These are phyloP conservation scores for Spizella passerina DNA, from an alignment of 2,797 vertebrate species.

Conservation along the genomic window DNA sequence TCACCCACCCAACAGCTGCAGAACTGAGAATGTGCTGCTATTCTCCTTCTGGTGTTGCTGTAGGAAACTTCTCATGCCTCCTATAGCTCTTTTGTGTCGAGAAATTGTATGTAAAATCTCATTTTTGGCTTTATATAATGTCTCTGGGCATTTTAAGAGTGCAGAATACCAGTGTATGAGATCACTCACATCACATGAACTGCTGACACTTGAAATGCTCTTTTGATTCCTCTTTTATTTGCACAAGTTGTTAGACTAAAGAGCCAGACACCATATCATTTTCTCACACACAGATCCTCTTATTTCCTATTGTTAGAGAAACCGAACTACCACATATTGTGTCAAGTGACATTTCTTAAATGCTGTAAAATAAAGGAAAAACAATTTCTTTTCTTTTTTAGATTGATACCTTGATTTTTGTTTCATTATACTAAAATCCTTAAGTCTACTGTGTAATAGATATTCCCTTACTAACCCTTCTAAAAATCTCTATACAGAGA, in stretches of 20 bases:
- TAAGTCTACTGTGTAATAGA: not conserved
- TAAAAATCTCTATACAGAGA: not conserved
- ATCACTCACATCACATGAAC: not conserved
- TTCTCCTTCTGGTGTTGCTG: not conserved
- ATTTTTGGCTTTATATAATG: not conserved
- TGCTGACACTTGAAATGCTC: constrained; percentile 25
- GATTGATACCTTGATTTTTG: not conserved
- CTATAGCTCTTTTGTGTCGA: not conserved
- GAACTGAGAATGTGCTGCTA: rapidly evolving
- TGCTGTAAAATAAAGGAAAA: not conserved
- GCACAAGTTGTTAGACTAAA: not conserved
- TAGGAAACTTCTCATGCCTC: not conserved
- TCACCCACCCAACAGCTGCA: not conserved
- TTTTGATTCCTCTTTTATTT: constrained; percentile 14
- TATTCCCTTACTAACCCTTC: not conserved
- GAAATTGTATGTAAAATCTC: not conserved
- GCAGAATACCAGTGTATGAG: not conserved
- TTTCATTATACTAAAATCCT: not conserved
- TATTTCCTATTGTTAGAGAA: not conserved
- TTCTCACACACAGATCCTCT: not conserved
- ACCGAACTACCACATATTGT: not conserved
- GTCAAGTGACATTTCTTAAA: not conserved
- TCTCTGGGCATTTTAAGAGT: not conserved
- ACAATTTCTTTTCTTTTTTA: not conserved
- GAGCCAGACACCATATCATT: not conserved